Percentiles rank a stretch among this genome's conserved stretches.
phyloP scores from a whole-genome alignment of 1,140 invertebrate genomes.

The Eufriesea mexicana region DNA sequence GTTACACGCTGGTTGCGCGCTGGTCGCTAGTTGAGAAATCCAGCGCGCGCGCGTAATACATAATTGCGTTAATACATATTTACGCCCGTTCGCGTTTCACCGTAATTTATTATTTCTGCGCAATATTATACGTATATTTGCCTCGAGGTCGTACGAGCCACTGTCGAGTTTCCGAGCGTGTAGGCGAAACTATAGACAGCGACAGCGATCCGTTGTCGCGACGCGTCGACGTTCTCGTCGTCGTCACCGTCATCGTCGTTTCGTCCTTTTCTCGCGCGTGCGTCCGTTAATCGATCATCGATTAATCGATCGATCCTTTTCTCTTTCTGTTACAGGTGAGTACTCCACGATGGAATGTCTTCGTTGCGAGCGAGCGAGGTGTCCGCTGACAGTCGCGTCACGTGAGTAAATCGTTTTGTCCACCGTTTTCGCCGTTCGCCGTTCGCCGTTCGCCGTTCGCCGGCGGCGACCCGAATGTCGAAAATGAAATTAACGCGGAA shows the following conservation, averaged over 20 bases:
- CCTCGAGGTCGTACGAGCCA: constrained; percentile 35
- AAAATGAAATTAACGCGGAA: background rate
- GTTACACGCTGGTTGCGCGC: background rate
- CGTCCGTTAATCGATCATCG: constrained; percentile 34
- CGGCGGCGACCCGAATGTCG: background rate
- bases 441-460: background rate
- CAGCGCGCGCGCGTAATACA: constrained; percentile 17
- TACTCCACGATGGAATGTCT: constrained; percentile 32
- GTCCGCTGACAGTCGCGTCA: background rate
- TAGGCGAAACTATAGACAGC: constrained; percentile 55
- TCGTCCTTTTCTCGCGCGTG: background rate
- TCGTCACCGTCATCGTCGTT: no score
- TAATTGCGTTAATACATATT: constrained; percentile 66
- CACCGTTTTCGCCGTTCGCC: background rate
- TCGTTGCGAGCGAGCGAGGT: constrained; percentile 1
- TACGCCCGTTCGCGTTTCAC: constrained; percentile 62
- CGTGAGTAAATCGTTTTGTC: constrained; percentile 48
- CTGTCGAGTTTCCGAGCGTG: constrained; percentile 31
- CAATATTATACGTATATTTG: constrained; percentile 61
- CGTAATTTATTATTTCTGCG: constrained; percentile 70
- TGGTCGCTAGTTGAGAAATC: constrained; percentile 40
- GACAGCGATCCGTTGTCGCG: no score
- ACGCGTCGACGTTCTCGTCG: no score
- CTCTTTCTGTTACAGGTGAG: constrained; percentile 67
- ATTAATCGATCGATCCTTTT: constrained; percentile 58